phyloP scores from a whole-genome alignment of 2,113 vertebrate genomes.

The Tyrannus savana region DNA sequence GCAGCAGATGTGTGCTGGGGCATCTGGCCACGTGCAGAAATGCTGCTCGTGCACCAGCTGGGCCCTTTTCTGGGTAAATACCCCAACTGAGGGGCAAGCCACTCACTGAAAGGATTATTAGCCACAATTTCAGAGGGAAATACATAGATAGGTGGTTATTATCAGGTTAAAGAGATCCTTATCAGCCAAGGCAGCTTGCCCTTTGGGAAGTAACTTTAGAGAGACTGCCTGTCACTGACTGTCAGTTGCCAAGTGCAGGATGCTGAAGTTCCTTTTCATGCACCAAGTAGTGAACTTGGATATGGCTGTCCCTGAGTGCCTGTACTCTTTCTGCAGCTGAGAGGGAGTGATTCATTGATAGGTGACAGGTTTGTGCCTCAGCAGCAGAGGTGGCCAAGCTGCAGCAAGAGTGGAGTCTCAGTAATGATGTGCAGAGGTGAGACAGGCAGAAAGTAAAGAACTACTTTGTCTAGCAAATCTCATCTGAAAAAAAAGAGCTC shows the following conservation, averaged over 20 bases:
- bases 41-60: not conserved
- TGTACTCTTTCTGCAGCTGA: not conserved
- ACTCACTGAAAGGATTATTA: not conserved
- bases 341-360: not conserved
- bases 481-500: not conserved
- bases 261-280: not conserved
- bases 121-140: not conserved
- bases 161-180: not conserved
- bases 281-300: not conserved
- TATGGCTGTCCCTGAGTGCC: not conserved
- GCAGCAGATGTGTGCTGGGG: fast-evolving
- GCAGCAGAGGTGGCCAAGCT: not conserved
- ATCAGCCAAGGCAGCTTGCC: not conserved
- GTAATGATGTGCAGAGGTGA: fast-evolving
- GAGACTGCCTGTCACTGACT: not conserved
- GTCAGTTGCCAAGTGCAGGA: not conserved
- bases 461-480: not conserved
- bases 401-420: not conserved
- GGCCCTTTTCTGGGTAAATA: not conserved
- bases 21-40: not conserved
- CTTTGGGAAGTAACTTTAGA: not conserved
- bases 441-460: not conserved
- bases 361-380: not conserved
- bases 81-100: not conserved
- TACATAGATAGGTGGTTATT: not conserved